These are phyloP conservation scores for Petrocephalus schoutedeni DNA, from an alignment of 2,797 vertebrate genomes.

Conservation along the genomic window DNA sequence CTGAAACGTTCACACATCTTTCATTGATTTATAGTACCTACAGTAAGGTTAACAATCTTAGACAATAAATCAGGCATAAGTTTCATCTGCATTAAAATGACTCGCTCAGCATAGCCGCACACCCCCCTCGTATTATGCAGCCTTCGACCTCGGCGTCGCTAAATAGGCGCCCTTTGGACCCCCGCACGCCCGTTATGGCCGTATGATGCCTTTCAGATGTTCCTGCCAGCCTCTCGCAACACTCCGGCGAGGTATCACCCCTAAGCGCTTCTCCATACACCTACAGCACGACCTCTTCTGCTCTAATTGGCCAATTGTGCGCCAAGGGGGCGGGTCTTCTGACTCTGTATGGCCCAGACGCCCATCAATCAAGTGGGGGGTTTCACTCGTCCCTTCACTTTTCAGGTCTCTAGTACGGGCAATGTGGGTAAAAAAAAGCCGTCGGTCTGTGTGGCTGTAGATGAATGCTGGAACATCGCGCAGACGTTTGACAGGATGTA, in stretches of 20 bases:
- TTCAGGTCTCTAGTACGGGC: slow-evolving; percentile 25
- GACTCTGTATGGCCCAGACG: slow-evolving; percentile 27
- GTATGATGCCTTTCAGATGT: slow-evolving; percentile 48
- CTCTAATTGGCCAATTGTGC: slow-evolving; percentile 45
- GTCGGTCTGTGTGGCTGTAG: slow-evolving; percentile 28
- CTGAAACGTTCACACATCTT: background rate
- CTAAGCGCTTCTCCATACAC: slow-evolving; percentile 38
- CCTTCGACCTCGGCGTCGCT: slow-evolving; percentile 49
- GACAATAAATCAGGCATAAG: background rate
- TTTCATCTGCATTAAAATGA: background rate
- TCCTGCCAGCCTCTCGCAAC: background rate
- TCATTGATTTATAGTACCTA: background rate
- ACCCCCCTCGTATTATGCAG: background rate
- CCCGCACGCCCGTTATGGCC: slow-evolving; percentile 39
- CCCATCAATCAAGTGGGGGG: slow-evolving; percentile 40
- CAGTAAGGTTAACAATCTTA: background rate
- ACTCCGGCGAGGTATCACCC: background rate
- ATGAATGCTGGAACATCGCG: slow-evolving; percentile 30
- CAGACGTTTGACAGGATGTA: slow-evolving; percentile 52
- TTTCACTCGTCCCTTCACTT: slow-evolving; percentile 37
- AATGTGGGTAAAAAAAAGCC: slow-evolving; percentile 32
- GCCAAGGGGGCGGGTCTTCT: slow-evolving; percentile 28
- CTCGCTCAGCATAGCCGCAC: background rate
- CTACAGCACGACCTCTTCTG: background rate
- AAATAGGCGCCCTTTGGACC: slow-evolving; percentile 34